phyloP scores from a whole-genome alignment of 2,888 invertebrate genomes.

The Harpagoxenus sublaevis region DNA sequence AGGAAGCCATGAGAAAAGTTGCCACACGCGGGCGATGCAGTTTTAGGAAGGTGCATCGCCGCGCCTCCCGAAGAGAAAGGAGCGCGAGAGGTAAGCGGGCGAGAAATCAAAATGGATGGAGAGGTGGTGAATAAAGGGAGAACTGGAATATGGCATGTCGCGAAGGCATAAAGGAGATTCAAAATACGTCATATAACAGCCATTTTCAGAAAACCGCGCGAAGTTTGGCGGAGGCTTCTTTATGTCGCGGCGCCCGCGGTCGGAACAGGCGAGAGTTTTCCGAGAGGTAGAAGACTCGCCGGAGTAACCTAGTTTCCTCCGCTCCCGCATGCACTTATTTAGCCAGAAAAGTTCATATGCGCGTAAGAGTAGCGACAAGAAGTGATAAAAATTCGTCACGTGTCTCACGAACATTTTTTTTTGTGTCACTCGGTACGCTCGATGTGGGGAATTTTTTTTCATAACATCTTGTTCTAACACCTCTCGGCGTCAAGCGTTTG shows the following conservation, averaged over 20 bases:
- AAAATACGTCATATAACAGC: conserved; percentile 76
- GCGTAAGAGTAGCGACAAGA: conserved; percentile 55
- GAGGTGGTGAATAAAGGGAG: conserved; percentile 43
- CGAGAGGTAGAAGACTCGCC: conserved; percentile 13
- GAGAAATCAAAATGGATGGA: conserved; percentile 64
- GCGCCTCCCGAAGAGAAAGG: background rate
- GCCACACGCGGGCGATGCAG: conserved; percentile 31
- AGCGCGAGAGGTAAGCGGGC: conserved; percentile 41
- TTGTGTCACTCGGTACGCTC: background rate
- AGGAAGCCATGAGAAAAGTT: conserved; percentile 50
- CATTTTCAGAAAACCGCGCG: conserved; percentile 61
- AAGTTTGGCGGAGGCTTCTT: conserved; percentile 64
- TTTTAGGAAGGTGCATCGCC: conserved; percentile 37
- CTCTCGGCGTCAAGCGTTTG: background rate
- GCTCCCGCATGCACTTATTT: conserved; percentile 30
- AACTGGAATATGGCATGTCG: conserved; percentile 60
- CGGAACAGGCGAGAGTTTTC: conserved; percentile 41
- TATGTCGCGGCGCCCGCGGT: conserved; percentile 53
- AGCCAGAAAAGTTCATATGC: conserved; percentile 33
- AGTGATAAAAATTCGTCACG: conserved; percentile 48
- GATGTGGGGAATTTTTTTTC: background rate
- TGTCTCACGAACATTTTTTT: conserved; percentile 3
- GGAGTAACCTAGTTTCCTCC: conserved; percentile 39
- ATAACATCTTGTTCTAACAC: background rate
- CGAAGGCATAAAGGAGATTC: conserved; percentile 72